Percentiles rank a stretch among this genome's conserved stretches.
phyloP scores from a whole-genome alignment of 1,140 invertebrate genomes.

The Linepithema humile region DNA sequence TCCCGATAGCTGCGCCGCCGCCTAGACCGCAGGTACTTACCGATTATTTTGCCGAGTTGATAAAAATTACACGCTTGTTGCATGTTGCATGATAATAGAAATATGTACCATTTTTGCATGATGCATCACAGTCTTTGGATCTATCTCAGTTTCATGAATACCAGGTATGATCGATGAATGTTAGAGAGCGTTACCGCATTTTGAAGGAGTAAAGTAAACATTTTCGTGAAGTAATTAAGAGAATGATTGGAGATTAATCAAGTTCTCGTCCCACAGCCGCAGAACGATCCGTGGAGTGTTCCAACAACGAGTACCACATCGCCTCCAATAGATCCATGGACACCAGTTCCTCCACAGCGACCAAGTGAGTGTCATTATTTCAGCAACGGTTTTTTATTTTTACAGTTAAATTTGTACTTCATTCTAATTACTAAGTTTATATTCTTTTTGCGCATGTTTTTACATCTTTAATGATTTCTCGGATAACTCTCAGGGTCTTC shows the following conservation, averaged over 20 bases:
- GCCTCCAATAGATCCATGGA: constrained; percentile 86
- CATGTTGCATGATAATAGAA: constrained; percentile 74
- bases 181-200: neutral
- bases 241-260: neutral
- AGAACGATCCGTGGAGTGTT: constrained; percentile 86
- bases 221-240: neutral
- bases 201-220: neutral
- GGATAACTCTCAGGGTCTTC: constrained; percentile 34
- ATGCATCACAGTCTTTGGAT: constrained; percentile 79
- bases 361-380: constrained; percentile 72
- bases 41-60: neutral
- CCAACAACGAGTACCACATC: constrained; percentile 79
- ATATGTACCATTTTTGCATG: constrained; percentile 71
- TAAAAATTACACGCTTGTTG: constrained; percentile 10
- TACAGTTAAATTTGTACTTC: constrained; percentile 38
- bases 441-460: constrained; percentile 61
- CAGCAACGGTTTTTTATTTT: neutral
- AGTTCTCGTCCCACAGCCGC: constrained; percentile 68
- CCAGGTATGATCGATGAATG: constrained; percentile 74
- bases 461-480: constrained; percentile 41
- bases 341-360: constrained; percentile 81
- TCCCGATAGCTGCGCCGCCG: constrained; percentile 85
- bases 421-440: constrained; percentile 53
- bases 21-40: constrained; percentile 83
- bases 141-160: constrained; percentile 75